phyloP scores from a whole-genome alignment of 2,888 invertebrate genomes.

The Sympetrum striolatum region DNA sequence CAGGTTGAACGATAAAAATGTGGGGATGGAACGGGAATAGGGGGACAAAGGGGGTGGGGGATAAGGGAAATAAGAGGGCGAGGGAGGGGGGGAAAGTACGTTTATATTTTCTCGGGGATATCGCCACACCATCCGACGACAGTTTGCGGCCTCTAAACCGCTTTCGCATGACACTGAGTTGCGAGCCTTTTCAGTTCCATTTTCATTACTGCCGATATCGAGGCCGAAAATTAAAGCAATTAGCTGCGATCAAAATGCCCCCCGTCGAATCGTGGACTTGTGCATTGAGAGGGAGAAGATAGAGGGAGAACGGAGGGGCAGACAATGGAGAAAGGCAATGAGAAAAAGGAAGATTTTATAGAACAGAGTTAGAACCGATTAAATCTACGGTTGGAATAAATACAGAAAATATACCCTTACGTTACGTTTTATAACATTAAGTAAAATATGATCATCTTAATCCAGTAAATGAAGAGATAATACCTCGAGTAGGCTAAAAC shows the following conservation, averaged over 20 bases:
- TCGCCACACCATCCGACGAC: background rate
- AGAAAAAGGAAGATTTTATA: background rate
- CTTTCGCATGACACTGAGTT: background rate
- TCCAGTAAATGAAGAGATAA: too few species aligned
- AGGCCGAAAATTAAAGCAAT: constrained; percentile 31
- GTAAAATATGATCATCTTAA: too few species aligned
- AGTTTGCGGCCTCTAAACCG: constrained; percentile 23
- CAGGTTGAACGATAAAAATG: constrained; percentile 1
- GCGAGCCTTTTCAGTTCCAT: constrained; percentile 12
- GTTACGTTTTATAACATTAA: too few species aligned
- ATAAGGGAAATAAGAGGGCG: background rate
- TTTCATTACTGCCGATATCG: constrained; percentile 20
- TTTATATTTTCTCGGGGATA: background rate
- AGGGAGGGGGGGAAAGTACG: background rate
- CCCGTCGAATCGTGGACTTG: background rate
- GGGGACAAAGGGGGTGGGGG: background rate
- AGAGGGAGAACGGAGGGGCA: background rate
- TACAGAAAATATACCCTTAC: too few species aligned
- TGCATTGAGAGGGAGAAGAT: background rate
- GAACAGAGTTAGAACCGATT: too few species aligned
- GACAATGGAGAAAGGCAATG: background rate
- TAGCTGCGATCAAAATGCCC: background rate
- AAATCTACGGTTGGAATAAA: too few species aligned
- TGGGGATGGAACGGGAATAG: background rate
- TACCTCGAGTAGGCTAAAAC: too few species aligned